These are phyloP conservation scores for Bombus balteatus DNA, from an alignment of 1,140 invertebrate genomes.

Conservation along the genomic window DNA sequence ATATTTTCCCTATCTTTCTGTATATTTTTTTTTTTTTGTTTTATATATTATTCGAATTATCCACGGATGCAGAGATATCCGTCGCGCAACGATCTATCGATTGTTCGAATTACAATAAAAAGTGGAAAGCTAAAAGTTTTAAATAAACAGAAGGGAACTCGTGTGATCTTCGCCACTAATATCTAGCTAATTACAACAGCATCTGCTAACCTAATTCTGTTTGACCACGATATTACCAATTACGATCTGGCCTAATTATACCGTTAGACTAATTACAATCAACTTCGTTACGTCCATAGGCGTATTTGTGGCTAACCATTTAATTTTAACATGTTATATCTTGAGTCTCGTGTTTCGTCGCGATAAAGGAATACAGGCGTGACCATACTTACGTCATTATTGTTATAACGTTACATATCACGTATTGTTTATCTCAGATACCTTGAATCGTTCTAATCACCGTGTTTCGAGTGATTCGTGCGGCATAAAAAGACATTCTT, in stretches of 20 bases:
- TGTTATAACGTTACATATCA: conserved; percentile 19
- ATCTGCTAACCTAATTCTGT: background rate
- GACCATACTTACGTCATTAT: conserved; percentile 17
- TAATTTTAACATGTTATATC: conserved; percentile 19
- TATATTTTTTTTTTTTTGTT: no score
- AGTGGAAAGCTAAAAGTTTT: background rate
- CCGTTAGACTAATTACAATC: background rate
- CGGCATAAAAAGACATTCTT: background rate
- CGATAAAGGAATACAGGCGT: background rate
- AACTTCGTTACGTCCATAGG: background rate
- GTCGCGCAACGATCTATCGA: background rate
- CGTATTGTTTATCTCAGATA: conserved; percentile 3
- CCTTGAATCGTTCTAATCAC: background rate
- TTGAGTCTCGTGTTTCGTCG: background rate
- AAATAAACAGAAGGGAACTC: no score
- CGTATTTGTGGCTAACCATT: conserved; percentile 10
- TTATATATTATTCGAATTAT: no score
- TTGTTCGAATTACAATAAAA: background rate
- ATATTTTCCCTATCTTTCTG: no score
- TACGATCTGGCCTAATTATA: background rate
- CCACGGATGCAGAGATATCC: no score
- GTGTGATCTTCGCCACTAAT: no score
- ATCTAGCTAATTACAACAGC: background rate
- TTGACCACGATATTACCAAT: background rate
- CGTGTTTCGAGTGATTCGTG: no score